Evolutionary conservation across 2,113 vertebrate species (phyloP), one percentile per base, ranked within the genome.

Genomic region (Mus musculus): DNA sequence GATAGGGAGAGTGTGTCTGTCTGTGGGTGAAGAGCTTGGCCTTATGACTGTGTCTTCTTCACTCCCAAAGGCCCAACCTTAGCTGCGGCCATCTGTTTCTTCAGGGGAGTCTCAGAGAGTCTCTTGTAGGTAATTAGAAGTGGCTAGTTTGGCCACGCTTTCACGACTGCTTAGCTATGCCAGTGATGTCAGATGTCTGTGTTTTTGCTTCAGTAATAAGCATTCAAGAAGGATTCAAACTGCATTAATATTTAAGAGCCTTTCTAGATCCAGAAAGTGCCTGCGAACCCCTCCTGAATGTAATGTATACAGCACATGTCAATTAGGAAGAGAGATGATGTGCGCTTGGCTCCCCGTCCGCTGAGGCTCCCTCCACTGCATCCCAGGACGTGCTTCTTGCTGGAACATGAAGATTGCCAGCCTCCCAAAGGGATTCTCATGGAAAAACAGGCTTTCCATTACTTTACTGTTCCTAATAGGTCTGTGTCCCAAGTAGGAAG

Each of bases 391-490:
- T 0, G 63, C 46, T 0, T 84, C 94, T 91, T 59, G 8, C 5
- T 14, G 72, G 5, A 42, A 0, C 39, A 0, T 30, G 2, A 77
- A 5, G 84, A 11, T 56, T 73, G 92, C 87, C 75, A 1, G 67
- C 65, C 77, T 95, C 96, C 91, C 42, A 17, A 10, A 49, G 86
- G 63, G 12, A 1, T 52, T 46, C 80, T 2, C 59, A 11, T 82
- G 0, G 52, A 80, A 72, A n/a, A 4, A 30, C 30, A 0, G 69
- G 12, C 75, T 91, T 8, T 67, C 90, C 49, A 12, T 93, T 42
- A 6, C 86, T 95, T 59, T 67, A 77, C 82, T 52, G 46, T 75
- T 97, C 85, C 96, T 59, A 88, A 36, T 89, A 90, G 88, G 59
- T 49, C 42, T 33, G 86, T 46, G 30, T 19, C 82, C 56, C 17